Conservation (phyloP, 1,140 invertebrate species). For the Hypsibius dujardini region DNA sequence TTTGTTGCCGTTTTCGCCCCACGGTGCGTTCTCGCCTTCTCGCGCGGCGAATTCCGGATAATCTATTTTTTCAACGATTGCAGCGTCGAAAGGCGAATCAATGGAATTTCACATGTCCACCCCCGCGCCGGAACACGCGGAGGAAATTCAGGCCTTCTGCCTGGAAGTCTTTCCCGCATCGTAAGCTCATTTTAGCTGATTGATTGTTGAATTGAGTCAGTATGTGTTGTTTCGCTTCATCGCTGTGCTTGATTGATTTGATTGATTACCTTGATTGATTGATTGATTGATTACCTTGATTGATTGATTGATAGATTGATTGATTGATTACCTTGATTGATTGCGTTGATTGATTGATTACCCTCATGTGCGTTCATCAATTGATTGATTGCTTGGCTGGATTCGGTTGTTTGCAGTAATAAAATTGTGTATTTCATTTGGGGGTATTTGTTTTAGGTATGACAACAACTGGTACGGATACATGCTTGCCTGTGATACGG, state of each 20-base stretch:
- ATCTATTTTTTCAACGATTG: no score
- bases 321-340: neutral
- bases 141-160: neutral
- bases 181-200: neutral
- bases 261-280: no score
- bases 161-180: conserved; percentile 6
- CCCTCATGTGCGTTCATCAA: neutral
- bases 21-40: no score
- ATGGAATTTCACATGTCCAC: neutral
- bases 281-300: no score
- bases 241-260: no score
- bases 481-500: neutral
- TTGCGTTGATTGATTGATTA: neutral
- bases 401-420: no score
- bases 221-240: neutral
- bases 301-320: no score
- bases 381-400: no score
- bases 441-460: neutral
- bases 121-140: neutral
- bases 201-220: neutral
- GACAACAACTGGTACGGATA: neutral
- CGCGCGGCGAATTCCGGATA: no score
- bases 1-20: no score
- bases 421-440: neutral
- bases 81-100: no score